Base-by-base conservation (phyloP, 2,797 vertebrate species). In the Manis crassicaudata region DNA sequence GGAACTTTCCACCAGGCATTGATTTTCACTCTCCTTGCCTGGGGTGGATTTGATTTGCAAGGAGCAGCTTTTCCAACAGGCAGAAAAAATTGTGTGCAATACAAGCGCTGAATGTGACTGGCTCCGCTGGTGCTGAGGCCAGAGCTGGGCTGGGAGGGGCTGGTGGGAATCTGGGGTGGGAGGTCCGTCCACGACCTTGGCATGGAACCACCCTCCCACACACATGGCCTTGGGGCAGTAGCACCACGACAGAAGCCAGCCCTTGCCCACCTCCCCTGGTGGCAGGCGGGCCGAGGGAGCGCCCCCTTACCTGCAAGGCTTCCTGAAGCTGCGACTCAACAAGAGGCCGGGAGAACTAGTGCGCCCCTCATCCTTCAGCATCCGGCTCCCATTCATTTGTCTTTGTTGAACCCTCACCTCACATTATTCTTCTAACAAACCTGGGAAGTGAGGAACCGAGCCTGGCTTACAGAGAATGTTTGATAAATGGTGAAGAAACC, bases 21-120 rank as follows among this genome's bases (percentile, higher is more conserved):
- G 94, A 95, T 94, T 92, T 84, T 56, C 86, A 58, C 88, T 92
- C 88, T 81, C 67, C 72, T 62, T 0, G 1, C 88, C 95, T 80
- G 72, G 84, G 50, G 77, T 80, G 50, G 88, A 75, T 96, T 92
- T 80, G 95, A 83, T 95, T 88, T 96, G 96, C 32, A 50, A 83
- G 85, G 79, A 92, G 92, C 37, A 7, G 50, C 56, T 80, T 80
- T 94, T 96, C 76, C 79, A 50, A 72, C 46, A 56, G 77, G 87
- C 85, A 93, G 88, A 60, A 87, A 88, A 88, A 77, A 94, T 54
- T 84, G 77, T 90, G 77, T 72, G 90, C 82, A 94, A 89, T 93
- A 46, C 62, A 95, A 79, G 85, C 29, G 17, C 54, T 3, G 29
- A 70, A 58, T 80, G 89, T 79, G 86, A 86, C 77, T 91, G 92